Conservation (phyloP, 2,113 vertebrate species). For the Pelobates fuscus region DNA sequence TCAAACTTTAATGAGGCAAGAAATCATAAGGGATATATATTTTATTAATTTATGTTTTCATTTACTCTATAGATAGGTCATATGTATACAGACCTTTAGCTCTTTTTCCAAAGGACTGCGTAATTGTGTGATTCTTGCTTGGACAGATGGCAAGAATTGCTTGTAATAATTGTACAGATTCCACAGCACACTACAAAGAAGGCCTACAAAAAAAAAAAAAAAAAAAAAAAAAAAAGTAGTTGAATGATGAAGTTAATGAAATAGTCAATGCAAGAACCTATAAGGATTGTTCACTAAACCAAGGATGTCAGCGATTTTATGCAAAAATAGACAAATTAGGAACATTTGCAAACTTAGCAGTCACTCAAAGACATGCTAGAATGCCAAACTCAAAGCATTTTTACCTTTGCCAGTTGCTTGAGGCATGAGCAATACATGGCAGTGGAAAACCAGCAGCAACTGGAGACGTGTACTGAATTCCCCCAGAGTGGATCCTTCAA, state of each 20-base stretch:
- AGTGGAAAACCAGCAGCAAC: slow-evolving; percentile 89
- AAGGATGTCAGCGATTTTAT: too few species aligned
- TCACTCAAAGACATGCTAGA: not conserved
- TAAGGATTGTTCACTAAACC: too few species aligned
- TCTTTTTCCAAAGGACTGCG: slow-evolving; percentile 93
- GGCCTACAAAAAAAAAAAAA: slow-evolving; percentile 63
- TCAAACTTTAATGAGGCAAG: too few species aligned
- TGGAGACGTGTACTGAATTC: slow-evolving; percentile 82
- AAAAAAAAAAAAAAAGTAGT: not conserved
- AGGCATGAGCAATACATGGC: slow-evolving; percentile 85
- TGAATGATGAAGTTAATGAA: too few species aligned
- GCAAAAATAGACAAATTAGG: too few species aligned
- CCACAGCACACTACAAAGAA: slow-evolving; percentile 88
- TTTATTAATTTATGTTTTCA: too few species aligned
- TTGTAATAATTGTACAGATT: slow-evolving; percentile 91
- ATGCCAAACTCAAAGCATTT: slow-evolving; percentile 22
- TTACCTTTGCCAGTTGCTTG: slow-evolving; percentile 77
- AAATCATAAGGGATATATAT: too few species aligned
- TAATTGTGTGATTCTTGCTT: slow-evolving; percentile 78
- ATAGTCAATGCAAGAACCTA: too few species aligned
- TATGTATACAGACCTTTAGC: slow-evolving; percentile 76
- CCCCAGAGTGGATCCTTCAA: slow-evolving; percentile 88
- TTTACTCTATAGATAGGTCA: not conserved
- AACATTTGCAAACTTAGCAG: too few species aligned
- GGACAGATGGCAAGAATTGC: slow-evolving; percentile 83